Conservation (phyloP, 2,888 invertebrate genomes). For the Lordiphosa andalusiaca region DNA sequence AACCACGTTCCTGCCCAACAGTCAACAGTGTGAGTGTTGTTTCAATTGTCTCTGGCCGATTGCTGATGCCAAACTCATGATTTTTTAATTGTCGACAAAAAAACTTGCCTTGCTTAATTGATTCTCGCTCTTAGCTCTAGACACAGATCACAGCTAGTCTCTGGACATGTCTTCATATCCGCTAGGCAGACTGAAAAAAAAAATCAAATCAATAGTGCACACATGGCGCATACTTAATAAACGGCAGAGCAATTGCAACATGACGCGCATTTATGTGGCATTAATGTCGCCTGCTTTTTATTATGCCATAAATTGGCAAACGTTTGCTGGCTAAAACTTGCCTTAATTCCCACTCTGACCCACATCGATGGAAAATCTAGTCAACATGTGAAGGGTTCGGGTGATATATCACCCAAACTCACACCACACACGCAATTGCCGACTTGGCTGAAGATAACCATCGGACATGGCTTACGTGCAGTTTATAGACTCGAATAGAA, state of each 20-base stretch:
- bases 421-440: conserved; percentile 42
- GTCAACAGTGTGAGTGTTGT: neutral
- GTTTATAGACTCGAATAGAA: conserved; percentile 55
- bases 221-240: conserved; percentile 60
- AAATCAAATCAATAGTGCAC: conserved; percentile 40
- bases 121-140: conserved; percentile 36
- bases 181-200: conserved; percentile 34
- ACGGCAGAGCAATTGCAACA: conserved; percentile 51
- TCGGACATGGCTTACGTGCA: conserved; percentile 62
- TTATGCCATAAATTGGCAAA: conserved; percentile 49
- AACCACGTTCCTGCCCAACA: too few species aligned
- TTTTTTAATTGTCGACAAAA: conserved; percentile 44
- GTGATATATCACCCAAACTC: conserved; percentile 44
- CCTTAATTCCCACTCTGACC: conserved; percentile 44
- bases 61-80: conserved; percentile 32
- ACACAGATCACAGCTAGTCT: conserved; percentile 17
- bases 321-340: conserved; percentile 31
- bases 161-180: conserved; percentile 53
- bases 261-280: conserved; percentile 57
- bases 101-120: conserved; percentile 45
- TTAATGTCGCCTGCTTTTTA: conserved; percentile 53
- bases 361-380: conserved; percentile 46
- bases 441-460: conserved; percentile 33
- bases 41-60: conserved; percentile 26
- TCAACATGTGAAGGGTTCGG: conserved; percentile 48